Conservation (phyloP, 2,113 vertebrate genomes). For the Eidolon helvum region DNA sequence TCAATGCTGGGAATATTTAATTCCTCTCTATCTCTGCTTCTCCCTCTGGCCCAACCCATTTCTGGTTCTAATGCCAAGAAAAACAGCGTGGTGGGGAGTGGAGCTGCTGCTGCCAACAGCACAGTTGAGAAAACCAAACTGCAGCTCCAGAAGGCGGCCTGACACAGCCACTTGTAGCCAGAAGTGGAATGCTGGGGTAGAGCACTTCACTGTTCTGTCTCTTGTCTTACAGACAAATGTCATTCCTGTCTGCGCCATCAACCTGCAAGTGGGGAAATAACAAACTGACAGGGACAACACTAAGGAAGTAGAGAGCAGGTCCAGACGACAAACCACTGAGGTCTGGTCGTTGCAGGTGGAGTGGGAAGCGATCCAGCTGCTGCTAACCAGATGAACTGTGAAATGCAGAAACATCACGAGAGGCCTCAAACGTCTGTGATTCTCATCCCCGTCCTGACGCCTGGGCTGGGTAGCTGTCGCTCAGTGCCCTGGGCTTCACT, state of each 20-base stretch:
- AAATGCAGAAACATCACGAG: background rate
- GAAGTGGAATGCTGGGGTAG: background rate
- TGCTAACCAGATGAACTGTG: background rate
- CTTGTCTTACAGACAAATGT: slow-evolving; percentile 39
- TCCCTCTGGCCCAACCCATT: background rate
- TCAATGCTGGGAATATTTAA: background rate
- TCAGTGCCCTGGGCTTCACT: background rate
- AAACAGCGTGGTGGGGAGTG: background rate
- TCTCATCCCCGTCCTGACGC: background rate
- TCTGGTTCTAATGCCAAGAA: background rate
- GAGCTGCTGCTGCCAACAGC: background rate
- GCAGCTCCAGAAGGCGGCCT: background rate
- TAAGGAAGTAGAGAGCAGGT: background rate
- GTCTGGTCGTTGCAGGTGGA: background rate
- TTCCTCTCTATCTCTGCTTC: background rate
- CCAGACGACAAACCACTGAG: background rate
- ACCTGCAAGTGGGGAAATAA: background rate
- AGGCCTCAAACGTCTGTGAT: too few relatives aligned
- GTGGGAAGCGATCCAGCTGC: background rate
- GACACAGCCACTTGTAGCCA: slow-evolving; percentile 12
- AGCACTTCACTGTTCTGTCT: background rate
- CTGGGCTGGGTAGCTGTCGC: background rate
- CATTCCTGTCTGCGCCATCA: background rate
- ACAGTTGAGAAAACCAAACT: slow-evolving; percentile 12
- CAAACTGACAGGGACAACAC: background rate